These are phyloP conservation scores for Aleadryas rufinucha DNA, from an alignment of 2,113 vertebrate species.

Conservation along the genomic window DNA sequence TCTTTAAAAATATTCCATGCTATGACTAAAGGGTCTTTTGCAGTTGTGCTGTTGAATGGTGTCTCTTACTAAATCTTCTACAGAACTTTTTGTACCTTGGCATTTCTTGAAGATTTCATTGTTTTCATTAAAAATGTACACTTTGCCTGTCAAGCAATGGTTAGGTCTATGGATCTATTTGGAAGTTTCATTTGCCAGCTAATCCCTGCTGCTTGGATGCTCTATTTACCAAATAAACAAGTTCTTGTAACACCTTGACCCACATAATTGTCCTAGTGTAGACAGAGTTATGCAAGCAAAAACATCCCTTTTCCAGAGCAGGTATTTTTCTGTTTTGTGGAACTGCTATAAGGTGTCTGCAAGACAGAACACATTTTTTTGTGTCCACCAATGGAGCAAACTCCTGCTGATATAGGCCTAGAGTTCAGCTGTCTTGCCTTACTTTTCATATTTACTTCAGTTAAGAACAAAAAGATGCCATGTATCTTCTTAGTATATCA, in stretches of 20 bases:
- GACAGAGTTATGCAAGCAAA: not conserved
- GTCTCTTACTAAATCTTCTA: not conserved
- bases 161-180: not conserved
- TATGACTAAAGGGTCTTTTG: not conserved
- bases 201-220: not conserved
- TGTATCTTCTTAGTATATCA: not conserved
- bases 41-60: not conserved
- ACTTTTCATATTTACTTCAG: not conserved
- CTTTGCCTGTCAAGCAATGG: not conserved
- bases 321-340: not conserved
- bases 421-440: not conserved
- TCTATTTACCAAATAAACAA: not conserved
- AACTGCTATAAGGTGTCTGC: not conserved
- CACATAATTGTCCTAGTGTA: not conserved
- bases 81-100: not conserved
- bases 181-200: not conserved
- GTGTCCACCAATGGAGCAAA: not conserved
- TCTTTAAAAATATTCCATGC: not conserved
- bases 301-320: not conserved
- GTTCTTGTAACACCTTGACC: not conserved
- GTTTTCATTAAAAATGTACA: not conserved
- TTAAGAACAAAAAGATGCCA: not conserved
- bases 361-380: not conserved
- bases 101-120: not conserved
- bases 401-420: not conserved